Conservation (phyloP, 2,888 invertebrate species). For the Aproaerema taeniolella region DNA sequence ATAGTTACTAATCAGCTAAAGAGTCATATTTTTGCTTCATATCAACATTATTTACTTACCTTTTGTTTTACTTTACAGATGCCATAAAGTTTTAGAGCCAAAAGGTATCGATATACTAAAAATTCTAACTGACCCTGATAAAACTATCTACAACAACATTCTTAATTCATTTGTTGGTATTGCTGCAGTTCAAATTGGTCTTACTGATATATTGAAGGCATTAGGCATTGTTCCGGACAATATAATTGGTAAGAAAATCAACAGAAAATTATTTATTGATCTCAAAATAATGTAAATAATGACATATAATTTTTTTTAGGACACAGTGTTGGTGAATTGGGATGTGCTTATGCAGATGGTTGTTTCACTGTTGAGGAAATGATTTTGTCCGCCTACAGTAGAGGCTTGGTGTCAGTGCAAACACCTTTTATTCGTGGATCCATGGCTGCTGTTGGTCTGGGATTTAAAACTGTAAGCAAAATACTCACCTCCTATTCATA, state of each 20-base stretch:
- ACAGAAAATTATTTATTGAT: not conserved
- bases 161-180: conserved; percentile 85
- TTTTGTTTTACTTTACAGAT: too few relatives aligned
- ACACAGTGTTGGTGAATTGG: conserved; percentile 87
- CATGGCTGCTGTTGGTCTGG: conserved; percentile 91
- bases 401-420: conserved; percentile 83
- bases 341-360: conserved; percentile 72
- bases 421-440: conserved; percentile 81
- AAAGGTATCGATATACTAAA: conserved; percentile 80
- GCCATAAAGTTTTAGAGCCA: conserved; percentile 74
- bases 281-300: not conserved
- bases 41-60: too few relatives aligned
- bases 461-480: conserved; percentile 59
- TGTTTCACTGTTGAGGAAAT: conserved; percentile 89
- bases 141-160: conserved; percentile 79
- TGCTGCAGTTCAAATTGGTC: conserved; percentile 80
- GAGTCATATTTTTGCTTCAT: too few relatives aligned
- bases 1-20: too few relatives aligned
- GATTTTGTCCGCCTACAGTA: conserved; percentile 86
- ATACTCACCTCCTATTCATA: too few relatives aligned
- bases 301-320: conserved; percentile 33
- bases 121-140: conserved; percentile 78
- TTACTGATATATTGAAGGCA: conserved; percentile 79
- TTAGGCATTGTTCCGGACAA: conserved; percentile 83
- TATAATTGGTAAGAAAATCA: conserved; percentile 77